Evolutionary conservation across 2,797 vertebrate species (phyloP).

Genomic region (Halcyon badia): DNA sequence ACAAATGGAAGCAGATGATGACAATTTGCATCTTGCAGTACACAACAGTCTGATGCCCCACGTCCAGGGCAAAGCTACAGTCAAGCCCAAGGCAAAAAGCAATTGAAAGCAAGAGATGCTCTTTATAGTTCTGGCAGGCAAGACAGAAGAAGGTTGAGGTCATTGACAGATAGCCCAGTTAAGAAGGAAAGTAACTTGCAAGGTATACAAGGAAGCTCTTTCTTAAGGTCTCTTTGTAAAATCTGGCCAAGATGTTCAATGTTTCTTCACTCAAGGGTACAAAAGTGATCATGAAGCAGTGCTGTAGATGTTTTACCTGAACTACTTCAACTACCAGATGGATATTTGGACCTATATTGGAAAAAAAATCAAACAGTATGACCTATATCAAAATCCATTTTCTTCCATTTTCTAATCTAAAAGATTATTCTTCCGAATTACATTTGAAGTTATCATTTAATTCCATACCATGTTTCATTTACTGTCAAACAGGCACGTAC

Average conservation of each 20-base stretch:
- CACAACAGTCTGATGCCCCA: neutral
- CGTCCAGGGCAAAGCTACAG: neutral
- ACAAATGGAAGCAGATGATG: neutral
- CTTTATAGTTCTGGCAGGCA: neutral
- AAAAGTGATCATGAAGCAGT: neutral
- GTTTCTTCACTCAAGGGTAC: neutral
- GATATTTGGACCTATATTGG: neutral
- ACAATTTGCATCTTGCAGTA: neutral
- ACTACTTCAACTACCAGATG: neutral
- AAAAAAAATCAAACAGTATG: neutral
- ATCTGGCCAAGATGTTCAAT: neutral
- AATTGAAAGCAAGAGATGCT: neutral
- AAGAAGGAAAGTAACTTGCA: neutral
- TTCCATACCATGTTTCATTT: neutral
- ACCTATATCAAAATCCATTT: neutral
- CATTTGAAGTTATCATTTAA: neutral
- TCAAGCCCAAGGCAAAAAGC: neutral
- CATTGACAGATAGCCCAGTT: neutral
- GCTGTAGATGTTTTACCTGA: neutral
- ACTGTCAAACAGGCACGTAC: neutral
- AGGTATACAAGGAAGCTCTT: neutral
- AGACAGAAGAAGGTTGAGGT: neutral
- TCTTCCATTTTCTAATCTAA: neutral
- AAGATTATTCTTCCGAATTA: neutral
- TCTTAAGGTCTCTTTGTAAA: neutral